Base-by-base conservation (phyloP, 2,113 vertebrate genomes). In the Arizona elegans region DNA sequence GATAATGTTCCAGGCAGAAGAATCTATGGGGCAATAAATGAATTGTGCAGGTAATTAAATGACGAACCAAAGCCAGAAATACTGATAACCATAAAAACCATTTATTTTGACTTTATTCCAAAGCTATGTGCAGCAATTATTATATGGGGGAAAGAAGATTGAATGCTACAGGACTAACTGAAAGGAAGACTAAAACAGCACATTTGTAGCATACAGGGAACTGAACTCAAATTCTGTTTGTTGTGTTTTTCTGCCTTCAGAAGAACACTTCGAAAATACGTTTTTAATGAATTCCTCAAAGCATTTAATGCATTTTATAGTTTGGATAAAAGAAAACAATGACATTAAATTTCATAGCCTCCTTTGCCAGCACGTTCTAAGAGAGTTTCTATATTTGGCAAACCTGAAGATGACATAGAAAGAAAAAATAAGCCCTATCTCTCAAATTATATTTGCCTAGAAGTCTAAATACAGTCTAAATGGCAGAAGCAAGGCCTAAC, bases 11-110 rank as follows among this genome's bases (percentile, higher is more conserved):
- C 70, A 92, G 85, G 94, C 87, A 96, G 70, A 96, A 87, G 90
- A 97, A 97, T 96, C 96, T 96, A 97, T 96, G 96, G 97, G 96
- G 95, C 96, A 97, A 97, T 96, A 97, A 97, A 97, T 96, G 97
- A 95, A 94, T 93, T 96, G 95, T 96, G 95, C 94, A 96, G 95
- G 95, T 97, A 97, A 97, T 97, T 97, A 97, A 97, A 96, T 94
- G 95, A 95, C 95, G 93, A 95, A 95, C 95, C 94, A 91, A 93
- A n/a, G 0, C 59, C 0, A 0, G 94, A 94, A 92, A 94, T 96
- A 95, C 70, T 96, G 96, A 96, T 95, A 95, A 95, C 91, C 54
- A 19, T 97, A 97, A 97, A 96, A 96, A 70, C 93, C 94, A 96
- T 97, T 96, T 97, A 96, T 96, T 97, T 89, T 24, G 3, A 94